Evolutionary conservation across 2,797 vertebrate species (phyloP), one percentile per base, ranked within the genome.

Genomic region (Chiroxiphia lanceolata): DNA sequence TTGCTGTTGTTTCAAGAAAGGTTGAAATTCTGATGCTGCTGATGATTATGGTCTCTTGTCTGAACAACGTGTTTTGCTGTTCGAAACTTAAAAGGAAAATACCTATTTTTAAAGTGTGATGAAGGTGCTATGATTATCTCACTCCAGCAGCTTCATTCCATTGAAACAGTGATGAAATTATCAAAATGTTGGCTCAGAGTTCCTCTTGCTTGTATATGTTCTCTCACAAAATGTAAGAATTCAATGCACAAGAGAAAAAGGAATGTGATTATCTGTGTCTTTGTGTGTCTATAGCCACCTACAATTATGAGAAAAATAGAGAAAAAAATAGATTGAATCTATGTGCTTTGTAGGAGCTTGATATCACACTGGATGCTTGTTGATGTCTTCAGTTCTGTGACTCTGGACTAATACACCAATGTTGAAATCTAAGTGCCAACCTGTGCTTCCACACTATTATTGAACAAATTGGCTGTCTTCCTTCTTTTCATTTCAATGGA

Each of bases 31-130:
- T 83, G 71, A 51, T 79, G 27, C 48, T 78, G 45, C 31, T 63
- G 53, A 65, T 69, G 63, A 80, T 76, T 68, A 85, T 63, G 64
- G 42, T 33, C 57, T 88, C 29, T 80, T 74, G 34, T 44, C 60
- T 89, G 47, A 87, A 75, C 31, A 83, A 29, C 9, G 10, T 19
- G 15, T 76, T 95, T 94, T 93, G 34, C 36, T 59, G n/a, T 64
- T 89, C 27, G 72, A 50, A 90, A 70, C 48, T 47, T 71, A 69
- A 86, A 96, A 80, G 20, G 31, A 93, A 87, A 72, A 79, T 69
- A 69, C 34, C 22, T 91, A 45, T 96, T 97, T 96, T 95, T 71
- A 95, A 85, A 85, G 42, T 77, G 15, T 64, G 23, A 79, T 51
- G 48, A 50, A 53, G 27, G 27, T 89, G 47, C 53, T 42, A 14